Evolutionary conservation across 2,113 vertebrate species (phyloP).

Genomic region (Dipodomys ordii): DNA sequence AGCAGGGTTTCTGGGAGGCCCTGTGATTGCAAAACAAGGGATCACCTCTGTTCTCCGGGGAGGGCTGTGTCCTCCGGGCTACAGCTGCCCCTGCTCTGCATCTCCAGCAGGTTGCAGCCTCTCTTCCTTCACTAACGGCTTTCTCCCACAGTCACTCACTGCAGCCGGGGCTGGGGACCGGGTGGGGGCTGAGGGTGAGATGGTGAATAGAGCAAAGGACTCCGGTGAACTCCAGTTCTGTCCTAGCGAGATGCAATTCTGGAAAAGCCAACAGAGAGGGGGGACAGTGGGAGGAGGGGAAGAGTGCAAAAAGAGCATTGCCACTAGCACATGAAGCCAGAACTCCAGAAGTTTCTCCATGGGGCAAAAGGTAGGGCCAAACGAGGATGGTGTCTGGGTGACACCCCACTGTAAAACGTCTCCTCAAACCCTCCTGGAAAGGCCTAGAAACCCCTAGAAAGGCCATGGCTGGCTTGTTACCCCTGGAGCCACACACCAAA

Average conservation of each 20-base stretch:
- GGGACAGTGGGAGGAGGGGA: too few species aligned
- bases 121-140: not conserved
- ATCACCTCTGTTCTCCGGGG: not conserved
- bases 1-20: not conserved
- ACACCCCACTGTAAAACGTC: not conserved
- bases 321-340: accelerated
- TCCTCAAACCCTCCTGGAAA: too few species aligned
- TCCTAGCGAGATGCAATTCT: not conserved
- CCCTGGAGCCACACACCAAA: not conserved
- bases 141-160: not conserved
- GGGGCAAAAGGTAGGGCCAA: too few species aligned
- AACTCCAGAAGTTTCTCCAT: not conserved
- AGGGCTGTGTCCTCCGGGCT: not conserved
- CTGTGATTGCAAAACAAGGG: not conserved
- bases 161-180: not conserved
- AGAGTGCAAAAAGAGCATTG: accelerated
- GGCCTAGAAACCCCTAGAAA: accelerated
- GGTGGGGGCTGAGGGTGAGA: accelerated
- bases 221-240: not conserved
- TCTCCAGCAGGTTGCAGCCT: not conserved
- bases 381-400: too few species aligned
- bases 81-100: not conserved
- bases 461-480: accelerated
- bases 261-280: not conserved
- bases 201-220: not conserved